These are phyloP conservation scores for Chydorus sphaericus DNA, from an alignment of 2,888 invertebrate species.

Conservation along the genomic window DNA sequence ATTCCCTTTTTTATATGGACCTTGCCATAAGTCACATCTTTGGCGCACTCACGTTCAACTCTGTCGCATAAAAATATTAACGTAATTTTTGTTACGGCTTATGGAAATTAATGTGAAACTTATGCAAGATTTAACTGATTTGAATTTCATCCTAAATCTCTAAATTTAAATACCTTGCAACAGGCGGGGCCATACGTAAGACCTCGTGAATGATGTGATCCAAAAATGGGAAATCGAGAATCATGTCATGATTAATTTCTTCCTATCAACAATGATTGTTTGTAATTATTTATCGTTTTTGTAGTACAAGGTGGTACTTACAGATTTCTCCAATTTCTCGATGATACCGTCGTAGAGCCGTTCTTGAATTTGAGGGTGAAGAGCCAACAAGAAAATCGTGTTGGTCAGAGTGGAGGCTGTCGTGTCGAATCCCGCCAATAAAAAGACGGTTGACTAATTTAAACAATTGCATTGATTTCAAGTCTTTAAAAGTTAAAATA, in stretches of 20 bases:
- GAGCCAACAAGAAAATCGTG: conserved; percentile 4
- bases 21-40: conserved; percentile 20
- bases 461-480: too few species aligned
- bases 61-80: background rate
- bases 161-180: too few species aligned
- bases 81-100: background rate
- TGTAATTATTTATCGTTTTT: background rate
- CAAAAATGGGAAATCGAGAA: conserved; percentile 8
- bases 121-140: too few species aligned
- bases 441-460: conserved; percentile 3
- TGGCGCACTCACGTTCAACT: conserved; percentile 10
- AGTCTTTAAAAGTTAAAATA: too few species aligned
- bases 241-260: conserved; percentile 10
- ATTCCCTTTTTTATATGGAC: conserved; percentile 36
- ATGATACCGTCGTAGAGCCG: conserved; percentile 7
- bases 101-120: too few species aligned
- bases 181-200: conserved; percentile 10
- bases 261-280: background rate
- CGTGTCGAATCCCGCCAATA: conserved; percentile 14
- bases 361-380: conserved; percentile 13
- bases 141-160: too few species aligned
- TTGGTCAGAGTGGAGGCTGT: conserved; percentile 14
- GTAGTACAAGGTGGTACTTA: background rate
- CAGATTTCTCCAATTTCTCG: background rate
- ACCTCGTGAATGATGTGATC: conserved; percentile 16